Percentiles rank a stretch among this genome's conserved stretches.
Conservation (phyloP, 2,113 vertebrate genomes). For the Rhinopomastus cyanomelas region DNA sequence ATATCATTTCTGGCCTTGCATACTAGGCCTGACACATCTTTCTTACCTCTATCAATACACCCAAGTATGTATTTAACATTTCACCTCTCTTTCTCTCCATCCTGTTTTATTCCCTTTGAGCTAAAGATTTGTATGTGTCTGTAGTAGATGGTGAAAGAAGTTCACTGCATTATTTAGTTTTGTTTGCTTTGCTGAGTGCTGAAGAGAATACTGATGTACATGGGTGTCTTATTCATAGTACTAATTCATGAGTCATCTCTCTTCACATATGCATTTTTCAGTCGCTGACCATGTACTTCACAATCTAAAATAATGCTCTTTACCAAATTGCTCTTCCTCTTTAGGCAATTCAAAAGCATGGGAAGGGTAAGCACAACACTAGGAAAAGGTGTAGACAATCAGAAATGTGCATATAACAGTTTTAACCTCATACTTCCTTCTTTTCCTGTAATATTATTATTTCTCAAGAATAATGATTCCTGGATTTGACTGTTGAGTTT, state of each 20-base stretch:
- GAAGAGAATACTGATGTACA: neutral
- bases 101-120: neutral
- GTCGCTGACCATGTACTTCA: neutral
- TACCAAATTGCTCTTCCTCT: neutral
- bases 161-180: conserved; percentile 45
- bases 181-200: conserved; percentile 10
- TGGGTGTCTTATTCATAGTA: neutral
- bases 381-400: neutral
- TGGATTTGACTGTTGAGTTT: neutral
- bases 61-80: conserved; percentile 28
- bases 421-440: neutral
- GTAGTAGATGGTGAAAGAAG: neutral
- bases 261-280: neutral
- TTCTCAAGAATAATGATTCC: neutral
- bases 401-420: neutral
- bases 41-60: neutral
- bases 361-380: fast-evolving
- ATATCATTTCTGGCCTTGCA: neutral
- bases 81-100: neutral
- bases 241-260: neutral
- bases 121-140: neutral
- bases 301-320: neutral
- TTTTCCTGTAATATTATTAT: neutral
- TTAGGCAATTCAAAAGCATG: neutral
- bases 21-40: neutral